Conservation (phyloP, 2,113 vertebrate species). For the Gadus macrocephalus region DNA sequence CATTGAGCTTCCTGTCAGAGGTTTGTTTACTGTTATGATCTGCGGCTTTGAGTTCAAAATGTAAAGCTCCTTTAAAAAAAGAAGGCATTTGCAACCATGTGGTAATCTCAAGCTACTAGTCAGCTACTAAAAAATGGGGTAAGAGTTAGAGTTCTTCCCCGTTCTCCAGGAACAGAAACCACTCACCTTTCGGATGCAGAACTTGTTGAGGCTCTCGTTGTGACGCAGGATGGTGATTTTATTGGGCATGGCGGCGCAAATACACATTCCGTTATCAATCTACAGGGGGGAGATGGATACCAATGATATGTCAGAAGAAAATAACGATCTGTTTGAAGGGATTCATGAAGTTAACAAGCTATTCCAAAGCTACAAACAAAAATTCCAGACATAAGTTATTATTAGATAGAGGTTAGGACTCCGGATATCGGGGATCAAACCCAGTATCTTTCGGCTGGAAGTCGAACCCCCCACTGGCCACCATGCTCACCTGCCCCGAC, state of each 20-base stretch:
- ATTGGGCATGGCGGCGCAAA: slow-evolving; percentile 93
- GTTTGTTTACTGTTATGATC: background rate
- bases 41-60: no score
- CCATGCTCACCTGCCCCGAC: slow-evolving; percentile 8
- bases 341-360: no score
- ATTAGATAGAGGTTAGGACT: slow-evolving; percentile 9
- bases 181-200: slow-evolving; percentile 94
- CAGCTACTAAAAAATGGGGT: background rate
- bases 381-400: slow-evolving; percentile 7
- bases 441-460: no score
- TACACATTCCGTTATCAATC: slow-evolving; percentile 91
- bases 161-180: background rate
- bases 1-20: background rate
- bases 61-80: no score
- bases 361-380: no score
- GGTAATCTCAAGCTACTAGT: background rate
- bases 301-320: no score
- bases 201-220: slow-evolving; percentile 93
- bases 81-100: no score
- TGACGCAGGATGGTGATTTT: slow-evolving; percentile 92
- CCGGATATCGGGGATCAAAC: no score
- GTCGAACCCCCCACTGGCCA: background rate
- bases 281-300: slow-evolving; percentile 47
- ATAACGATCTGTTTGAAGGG: no score
- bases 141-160: background rate